Base-by-base conservation (phyloP, 92 coral and sea anemone genomes). In the Heliopora coerulea region DNA sequence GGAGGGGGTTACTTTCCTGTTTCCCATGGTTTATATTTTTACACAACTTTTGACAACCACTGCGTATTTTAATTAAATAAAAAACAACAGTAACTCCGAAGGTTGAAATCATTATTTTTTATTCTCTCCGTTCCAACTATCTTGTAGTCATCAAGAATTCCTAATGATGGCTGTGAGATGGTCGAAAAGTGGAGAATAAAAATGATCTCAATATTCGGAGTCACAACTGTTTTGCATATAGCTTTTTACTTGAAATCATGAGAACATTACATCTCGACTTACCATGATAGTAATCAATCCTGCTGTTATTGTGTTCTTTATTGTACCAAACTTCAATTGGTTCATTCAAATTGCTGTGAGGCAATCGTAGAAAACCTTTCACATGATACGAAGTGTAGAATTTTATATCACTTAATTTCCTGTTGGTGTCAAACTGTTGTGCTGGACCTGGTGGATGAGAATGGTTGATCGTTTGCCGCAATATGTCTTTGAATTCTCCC, bases 261-360 rank as follows among this genome's bases (percentile, higher is more conserved):
- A 21, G 3, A 29, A 31, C 18, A 28, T 59, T 59, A 66, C 39
- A n/a, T 33, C 41, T 37, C 13, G 20, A 56, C 68, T 18, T 68
- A 68, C 75, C 75, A 20, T 54, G 33, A 34, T 68, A 68, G 31
- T 68, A 68, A 29, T 68, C 75, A 21, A 68, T 68, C 18, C 75
- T 68, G n/a, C 75, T 68, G n/a, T 68, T 29, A n/a, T 49, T 68
- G 24, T 68, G 37, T 50, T 48, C 29, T 60, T 48, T 30, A 60
- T 49, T 68, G 32, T 23, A 68, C 75, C 75, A 68, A n/a, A 68
- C 75, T 68, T 68, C 75, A 6, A 68, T 48, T 14, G 75, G 75
- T 17, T 68, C 75, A 23, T 25, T 49, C 42, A 68, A 48, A 15
- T 50, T 31, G 33, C 59, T 68, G 28, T 52, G 8, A 20, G 28